These are phyloP conservation scores for Pardalotus punctatus DNA, from an alignment of 2,113 vertebrate genomes.

Conservation along the genomic window DNA sequence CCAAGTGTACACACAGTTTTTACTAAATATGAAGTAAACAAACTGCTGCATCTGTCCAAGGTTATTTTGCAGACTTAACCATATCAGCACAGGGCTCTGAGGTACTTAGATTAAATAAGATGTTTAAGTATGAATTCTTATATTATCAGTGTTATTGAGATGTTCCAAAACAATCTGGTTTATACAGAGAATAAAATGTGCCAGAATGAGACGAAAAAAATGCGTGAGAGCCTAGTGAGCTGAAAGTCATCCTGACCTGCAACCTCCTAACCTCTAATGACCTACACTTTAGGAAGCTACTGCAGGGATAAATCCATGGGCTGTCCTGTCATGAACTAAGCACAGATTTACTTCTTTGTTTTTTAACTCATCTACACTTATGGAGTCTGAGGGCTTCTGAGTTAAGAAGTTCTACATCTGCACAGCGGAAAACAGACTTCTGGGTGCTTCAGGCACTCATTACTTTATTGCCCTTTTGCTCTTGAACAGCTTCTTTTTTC, in stretches of 20 bases:
- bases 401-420: background rate
- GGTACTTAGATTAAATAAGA: background rate
- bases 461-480: background rate
- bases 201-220: background rate
- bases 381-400: rapidly evolving
- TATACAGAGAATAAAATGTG: background rate
- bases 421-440: background rate
- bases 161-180: background rate
- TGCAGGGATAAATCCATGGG: background rate
- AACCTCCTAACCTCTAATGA: background rate
- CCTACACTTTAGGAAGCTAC: background rate
- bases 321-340: background rate
- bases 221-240: rapidly evolving
- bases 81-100: background rate
- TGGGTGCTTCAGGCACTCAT: background rate
- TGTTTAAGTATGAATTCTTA: background rate
- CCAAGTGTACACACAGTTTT: background rate
- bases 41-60: background rate
- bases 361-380: background rate
- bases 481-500: background rate
- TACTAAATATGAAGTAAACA: background rate
- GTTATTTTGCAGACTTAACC: background rate
- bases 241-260: background rate
- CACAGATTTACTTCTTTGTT: background rate
- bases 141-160: background rate